Evolutionary conservation across 2,797 vertebrate species (phyloP).

Genomic region (Tokudaia muenninki): DNA sequence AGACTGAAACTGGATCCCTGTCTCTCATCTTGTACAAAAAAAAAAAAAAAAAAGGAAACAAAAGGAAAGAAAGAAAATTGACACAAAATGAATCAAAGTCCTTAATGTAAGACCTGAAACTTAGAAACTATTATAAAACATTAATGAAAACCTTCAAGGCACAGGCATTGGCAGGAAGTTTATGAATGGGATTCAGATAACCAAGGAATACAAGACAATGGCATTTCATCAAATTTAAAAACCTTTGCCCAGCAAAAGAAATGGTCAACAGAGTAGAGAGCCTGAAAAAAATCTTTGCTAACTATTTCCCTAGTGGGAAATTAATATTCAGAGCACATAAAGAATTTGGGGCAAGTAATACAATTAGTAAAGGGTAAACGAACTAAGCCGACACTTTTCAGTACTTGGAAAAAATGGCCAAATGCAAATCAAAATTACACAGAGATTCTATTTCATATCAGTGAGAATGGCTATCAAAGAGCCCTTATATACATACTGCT

Average conservation of each 20-base stretch:
- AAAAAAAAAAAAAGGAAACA: not conserved
- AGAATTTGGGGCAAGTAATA: not conserved
- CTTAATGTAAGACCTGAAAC: not conserved
- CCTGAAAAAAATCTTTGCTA: not conserved
- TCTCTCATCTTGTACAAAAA: not conserved
- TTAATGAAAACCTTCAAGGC: not conserved
- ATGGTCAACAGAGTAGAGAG: not conserved
- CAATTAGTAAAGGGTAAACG: not conserved
- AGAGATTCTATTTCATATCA: not conserved
- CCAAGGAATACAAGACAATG: not conserved
- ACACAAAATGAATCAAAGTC: not conserved
- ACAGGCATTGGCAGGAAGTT: not conserved
- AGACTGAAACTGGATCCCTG: not conserved
- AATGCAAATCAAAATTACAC: not conserved
- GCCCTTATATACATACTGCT: not conserved
- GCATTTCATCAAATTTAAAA: not conserved
- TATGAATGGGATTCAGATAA: not conserved
- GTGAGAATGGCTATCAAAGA: not conserved
- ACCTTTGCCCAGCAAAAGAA: not conserved
- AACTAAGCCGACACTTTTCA: not conserved
- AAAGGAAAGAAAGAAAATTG: not conserved
- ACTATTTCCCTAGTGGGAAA: too few relatives aligned
- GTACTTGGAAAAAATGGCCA: not conserved
- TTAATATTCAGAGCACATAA: not conserved
- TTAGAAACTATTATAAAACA: not conserved